Evolutionary conservation across 2,888 invertebrate genomes (phyloP).

Genomic region (Gymnosoma rotundatum): DNA sequence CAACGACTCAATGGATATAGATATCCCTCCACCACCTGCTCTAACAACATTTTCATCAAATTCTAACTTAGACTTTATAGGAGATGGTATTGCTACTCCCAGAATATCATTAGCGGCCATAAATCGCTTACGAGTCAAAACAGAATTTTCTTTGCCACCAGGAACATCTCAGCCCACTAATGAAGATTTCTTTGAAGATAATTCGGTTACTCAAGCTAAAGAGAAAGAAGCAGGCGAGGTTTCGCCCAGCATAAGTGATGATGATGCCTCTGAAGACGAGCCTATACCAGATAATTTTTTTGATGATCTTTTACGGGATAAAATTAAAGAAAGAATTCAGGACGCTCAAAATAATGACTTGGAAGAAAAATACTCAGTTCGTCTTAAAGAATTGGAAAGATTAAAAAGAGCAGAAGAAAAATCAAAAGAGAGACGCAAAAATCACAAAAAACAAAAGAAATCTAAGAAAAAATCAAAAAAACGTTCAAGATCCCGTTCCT

Average conservation of each 20-base stretch:
- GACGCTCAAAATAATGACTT: constrained; percentile 54
- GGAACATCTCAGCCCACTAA: not conserved
- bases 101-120: constrained; percentile 36
- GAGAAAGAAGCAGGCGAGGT: not conserved
- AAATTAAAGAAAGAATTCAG: constrained; percentile 61
- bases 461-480: constrained; percentile 71
- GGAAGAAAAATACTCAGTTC: constrained; percentile 70
- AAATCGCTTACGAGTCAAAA: constrained; percentile 55
- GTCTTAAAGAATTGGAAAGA: constrained; percentile 56
- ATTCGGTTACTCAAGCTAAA: not conserved
- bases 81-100: constrained; percentile 54
- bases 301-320: constrained; percentile 70
- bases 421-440: constrained; percentile 26
- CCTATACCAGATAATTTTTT: constrained; percentile 67
- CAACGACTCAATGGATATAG: not conserved
- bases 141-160: constrained; percentile 23
- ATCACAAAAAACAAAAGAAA: constrained; percentile 68
- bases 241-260: not conserved
- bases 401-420: constrained; percentile 16
- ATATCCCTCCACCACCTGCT: constrained; percentile 8
- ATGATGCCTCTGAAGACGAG: constrained; percentile 37
- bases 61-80: constrained; percentile 7
- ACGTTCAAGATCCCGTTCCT: constrained; percentile 47
- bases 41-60: constrained; percentile 2
- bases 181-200: constrained; percentile 16